These are phyloP conservation scores for Grallaria varia DNA, from an alignment of 2,113 vertebrate species.

Conservation along the genomic window DNA sequence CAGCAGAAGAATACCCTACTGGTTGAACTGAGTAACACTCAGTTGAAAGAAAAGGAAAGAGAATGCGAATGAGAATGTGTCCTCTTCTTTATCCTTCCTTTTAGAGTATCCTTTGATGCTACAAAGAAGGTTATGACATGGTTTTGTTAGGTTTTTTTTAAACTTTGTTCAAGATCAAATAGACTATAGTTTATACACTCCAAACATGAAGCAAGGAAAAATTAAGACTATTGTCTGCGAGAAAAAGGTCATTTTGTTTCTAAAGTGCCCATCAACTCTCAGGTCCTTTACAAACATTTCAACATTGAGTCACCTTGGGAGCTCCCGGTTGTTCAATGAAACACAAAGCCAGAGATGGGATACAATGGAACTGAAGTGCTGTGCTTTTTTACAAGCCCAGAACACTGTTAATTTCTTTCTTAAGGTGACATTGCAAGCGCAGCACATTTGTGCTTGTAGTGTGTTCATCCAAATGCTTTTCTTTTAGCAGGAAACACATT, in stretches of 20 bases:
- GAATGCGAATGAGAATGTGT: not conserved
- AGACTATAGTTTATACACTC: not conserved
- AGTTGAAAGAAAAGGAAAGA: not conserved
- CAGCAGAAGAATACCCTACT: not conserved
- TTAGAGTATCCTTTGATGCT: slow-evolving; percentile 7
- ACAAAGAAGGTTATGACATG: not conserved
- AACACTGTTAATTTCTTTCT: not conserved
- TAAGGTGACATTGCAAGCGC: not conserved
- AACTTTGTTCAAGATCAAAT: not conserved
- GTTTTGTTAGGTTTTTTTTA: not conserved
- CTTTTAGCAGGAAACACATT: not conserved
- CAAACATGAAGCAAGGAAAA: not conserved
- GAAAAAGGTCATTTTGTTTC: not conserved
- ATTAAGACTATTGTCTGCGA: not conserved
- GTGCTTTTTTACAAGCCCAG: not conserved
- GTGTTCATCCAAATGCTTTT: not conserved
- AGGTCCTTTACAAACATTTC: slow-evolving; percentile 13
- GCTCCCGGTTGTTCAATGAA: not conserved
- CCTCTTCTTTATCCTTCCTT: not conserved
- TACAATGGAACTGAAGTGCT: not conserved
- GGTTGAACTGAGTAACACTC: not conserved
- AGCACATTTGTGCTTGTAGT: not conserved
- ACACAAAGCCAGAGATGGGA: not conserved
- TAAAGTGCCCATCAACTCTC: not conserved
- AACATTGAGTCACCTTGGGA: not conserved